Base-by-base conservation (phyloP, 2,888 invertebrate genomes). In the Hofmannophila pseudospretella region DNA sequence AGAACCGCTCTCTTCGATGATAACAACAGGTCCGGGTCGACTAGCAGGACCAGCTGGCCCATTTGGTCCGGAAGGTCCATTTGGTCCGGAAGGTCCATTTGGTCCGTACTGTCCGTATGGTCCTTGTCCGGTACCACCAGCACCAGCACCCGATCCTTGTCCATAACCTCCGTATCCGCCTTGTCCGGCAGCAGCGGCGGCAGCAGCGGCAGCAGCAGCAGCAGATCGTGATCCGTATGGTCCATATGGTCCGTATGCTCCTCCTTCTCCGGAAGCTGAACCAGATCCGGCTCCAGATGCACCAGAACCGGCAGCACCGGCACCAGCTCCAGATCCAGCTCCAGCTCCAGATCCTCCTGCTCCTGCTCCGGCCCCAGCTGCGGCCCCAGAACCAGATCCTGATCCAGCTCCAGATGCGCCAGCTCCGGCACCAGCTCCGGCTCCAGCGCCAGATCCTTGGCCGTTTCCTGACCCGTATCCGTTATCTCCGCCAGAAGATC, bases 371-470 rank as follows among this genome's bases (percentile, higher is more conserved):
- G 42, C 32, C 7, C 38, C 25, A 23, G 36, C 10, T 27, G 33
- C 27, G 12, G 36, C 29, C 8, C 25, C 10, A 4, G 23, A 28
- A 9, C 34, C 20, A 19, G 28, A 27, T 1, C 28, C 32, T 14
- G 23, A 22, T 35, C 35, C 20, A 25, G 14, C 8, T n/a, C 8
- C 32, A 20, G 34, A 16, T 22, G 33, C 34, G n/a, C 32, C 38
- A 20, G 33, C 34, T 4, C 34, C 36, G 28, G 36, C 33, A 13
- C 26, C 9, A 16, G 29, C 28, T 0, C 28, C 39, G 2, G 42
- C 38, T 11, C 44, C 40, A 16, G 39, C 39, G 5, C 16, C 16
- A 16, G 16, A n/a, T n/a, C n/a, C n/a, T n/a, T n/a, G n/a, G n/a
- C n/a, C 16, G 19, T 43, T 8, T 23, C 8, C 23, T 23, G 23